Evolutionary conservation across 2,797 vertebrate genomes (phyloP).

Genomic region (Zenarchopterus dispar): DNA sequence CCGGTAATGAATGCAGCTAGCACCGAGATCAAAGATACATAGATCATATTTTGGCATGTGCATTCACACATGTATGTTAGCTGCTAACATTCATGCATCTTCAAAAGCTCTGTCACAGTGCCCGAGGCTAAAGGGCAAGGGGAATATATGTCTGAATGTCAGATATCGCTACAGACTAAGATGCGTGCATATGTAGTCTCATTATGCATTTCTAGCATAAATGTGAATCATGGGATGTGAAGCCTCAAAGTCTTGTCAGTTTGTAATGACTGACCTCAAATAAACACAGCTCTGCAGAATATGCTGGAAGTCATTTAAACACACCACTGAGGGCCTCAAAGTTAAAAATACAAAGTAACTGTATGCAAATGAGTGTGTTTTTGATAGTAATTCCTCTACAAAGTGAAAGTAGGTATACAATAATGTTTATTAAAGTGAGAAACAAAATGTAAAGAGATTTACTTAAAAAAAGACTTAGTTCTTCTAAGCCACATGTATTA

Average conservation of each 20-base stretch:
- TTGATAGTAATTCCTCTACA: neutral
- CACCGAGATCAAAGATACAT: constrained; percentile 67
- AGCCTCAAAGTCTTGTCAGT: constrained; percentile 28
- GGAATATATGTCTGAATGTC: constrained; percentile 55
- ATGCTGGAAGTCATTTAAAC: constrained; percentile 20
- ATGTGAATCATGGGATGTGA: constrained; percentile 49
- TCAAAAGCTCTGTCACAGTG: constrained; percentile 58
- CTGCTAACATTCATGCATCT: constrained; percentile 59
- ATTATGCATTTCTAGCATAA: constrained; percentile 30
- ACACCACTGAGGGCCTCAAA: neutral
- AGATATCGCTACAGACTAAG: constrained; percentile 31
- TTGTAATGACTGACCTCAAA: constrained; percentile 44
- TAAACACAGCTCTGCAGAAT: constrained; percentile 27
- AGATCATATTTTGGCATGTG: constrained; percentile 51
- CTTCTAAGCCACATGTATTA: too few relatives aligned
- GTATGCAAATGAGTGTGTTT: neutral
- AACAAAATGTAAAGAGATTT: too few relatives aligned
- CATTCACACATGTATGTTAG: constrained; percentile 49
- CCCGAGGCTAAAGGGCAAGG: constrained; percentile 49
- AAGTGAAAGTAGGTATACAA: too few relatives aligned
- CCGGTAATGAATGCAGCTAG: constrained; percentile 63
- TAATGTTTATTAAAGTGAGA: too few relatives aligned
- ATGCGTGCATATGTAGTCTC: constrained; percentile 31
- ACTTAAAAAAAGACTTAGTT: too few relatives aligned
- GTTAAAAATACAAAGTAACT: constrained; percentile 1